Base-by-base conservation (phyloP, 2,797 vertebrate species). In the Vespertilio murinus region DNA sequence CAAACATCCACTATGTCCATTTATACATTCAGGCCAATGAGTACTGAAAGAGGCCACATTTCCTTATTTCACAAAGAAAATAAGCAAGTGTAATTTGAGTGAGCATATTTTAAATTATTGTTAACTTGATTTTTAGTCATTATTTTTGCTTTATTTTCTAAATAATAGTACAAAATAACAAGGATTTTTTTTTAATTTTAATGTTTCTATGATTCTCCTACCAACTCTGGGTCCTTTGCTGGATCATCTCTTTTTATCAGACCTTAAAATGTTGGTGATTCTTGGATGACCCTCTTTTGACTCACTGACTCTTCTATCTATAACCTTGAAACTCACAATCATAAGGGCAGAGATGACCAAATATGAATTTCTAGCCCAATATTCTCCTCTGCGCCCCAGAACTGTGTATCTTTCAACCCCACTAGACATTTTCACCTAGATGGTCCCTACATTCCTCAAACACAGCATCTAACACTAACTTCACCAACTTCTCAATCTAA, bases 11-110 rank as follows among this genome's bases (percentile, higher is more conserved):
- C 8, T 20, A 6, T 59, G 61, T 91, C 61, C 23, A 61, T 35
- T 93, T 77, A 54, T 38, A 78, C 28, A 77, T 56, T 87, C 75
- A 86, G 23, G 35, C 6, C 45, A 83, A 28, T 70, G 6, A 88
- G 2, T 61, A 28, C 10, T 25, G 77, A 91, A 56, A 17, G 80
- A 49, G 20, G 74, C 47, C 45, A 94, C 9, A 28, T 12, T 42
- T 45, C 42, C 45, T 93, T 70, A 82, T 71, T 74, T 91, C 65
- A 89, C 65, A 86, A n/a, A 79, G 30, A 80, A 93, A 93, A 79
- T 47, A 61, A 64, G 14, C 3, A 61, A 74, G 20, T 30, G 6
- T 33, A 84, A 33, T 77, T 18, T 61, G 25, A 95, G 59, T 75
- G 81, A 94, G 64, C 7, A 45, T 25, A 95, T 42, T 69, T 75